Evolutionary conservation across 2,797 vertebrate species (phyloP), one percentile per base, ranked within the genome.

Genomic region (Protonibea diacanthus): DNA sequence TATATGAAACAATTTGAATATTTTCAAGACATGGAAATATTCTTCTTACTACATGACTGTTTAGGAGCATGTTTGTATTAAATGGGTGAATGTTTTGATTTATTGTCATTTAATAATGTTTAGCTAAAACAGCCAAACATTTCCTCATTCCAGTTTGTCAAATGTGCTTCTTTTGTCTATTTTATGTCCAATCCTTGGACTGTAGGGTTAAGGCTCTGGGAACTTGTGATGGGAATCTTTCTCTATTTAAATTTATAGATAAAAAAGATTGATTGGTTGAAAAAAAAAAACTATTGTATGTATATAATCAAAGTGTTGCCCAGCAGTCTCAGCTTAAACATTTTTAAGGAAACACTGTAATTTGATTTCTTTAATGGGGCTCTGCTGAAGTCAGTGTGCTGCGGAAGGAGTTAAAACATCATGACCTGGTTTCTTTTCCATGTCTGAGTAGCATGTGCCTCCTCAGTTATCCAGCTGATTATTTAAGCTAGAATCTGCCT

Each of bases 371-470:
- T 80, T 44, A 25, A 58, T 66, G 27, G 9, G 27, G 33, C 15
- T 65, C 17, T 2, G 17, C 55, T 75, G 15, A 66, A 81, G 73
- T 82, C 55, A 29, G 27, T 6, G 55, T 58, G 59, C 52, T 33
- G 72, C 42, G 14, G 56, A 82, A 78, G 56, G 74, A 75, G 83
- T 85, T 89, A 87, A 87, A 86, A 80, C 45, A 64, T 4, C 44
- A 67, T 89, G 91, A 86, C 88, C 88, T 87, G 82, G 11, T 85
- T 86, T 92, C 74, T 76, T 73, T 55, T 85, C 58, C 52, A 42
- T 58, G 83, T 83, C 80, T 71, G 82, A 84, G 78, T 83, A 85
- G 80, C 91, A 92, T 88, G 88, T 90, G 92, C 71, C 81, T 88
- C 75, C 69, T 87, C 63, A 10, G 74, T 80, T 89, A 82, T 87